Base-by-base conservation (phyloP, 2,888 invertebrate genomes). In the Hermodice carunculata region DNA sequence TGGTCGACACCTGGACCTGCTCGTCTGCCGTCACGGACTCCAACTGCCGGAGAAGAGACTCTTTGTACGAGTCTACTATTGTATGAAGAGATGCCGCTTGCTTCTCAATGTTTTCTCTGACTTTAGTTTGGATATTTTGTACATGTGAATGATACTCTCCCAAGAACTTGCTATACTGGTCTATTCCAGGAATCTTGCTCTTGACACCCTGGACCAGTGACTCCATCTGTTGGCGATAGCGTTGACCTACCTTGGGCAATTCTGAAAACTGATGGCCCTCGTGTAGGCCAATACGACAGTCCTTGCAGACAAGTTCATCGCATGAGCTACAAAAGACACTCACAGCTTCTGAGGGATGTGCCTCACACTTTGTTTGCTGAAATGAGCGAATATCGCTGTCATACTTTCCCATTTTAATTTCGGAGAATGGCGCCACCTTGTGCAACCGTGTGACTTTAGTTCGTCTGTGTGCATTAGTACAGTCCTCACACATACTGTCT, bases 371-470 rank as follows among this genome's bases (percentile, higher is more conserved):
- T 14, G 76, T 67, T 0, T 29, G 49, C 60, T 80, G 78, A 51
- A 70, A 49, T n/a, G 65, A 64, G 24, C 83, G 66, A 32, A 83
- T 78, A 46, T 79, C 80, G 8, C 69, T 70, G 61, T 83, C 81
- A 56, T 78, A 79, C 1, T 77, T 64, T 4, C 81, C 81, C 8
- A 6, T 44, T n/a, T 44, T 67, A 29, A 81, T 76, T 59, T 81
- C 77, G 29, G 61, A 49, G 53, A 77, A 78, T 3, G 78, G 74
- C 24, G 76, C 76, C 28, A 83, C 73, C 57, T 73, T 68, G 68
- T 83, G 83, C 49, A 61, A 56, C 31, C 83, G 69, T 2, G 82
- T 82, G 44, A 83, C 67, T 61, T 81, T 79, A 28, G 83, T 83
- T 19, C 76, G 71, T 1, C 71, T 69, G 67, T 83, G 83, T 0